phyloP scores from a whole-genome alignment of 2,113 vertebrate species.

The Orycteropus afer region DNA sequence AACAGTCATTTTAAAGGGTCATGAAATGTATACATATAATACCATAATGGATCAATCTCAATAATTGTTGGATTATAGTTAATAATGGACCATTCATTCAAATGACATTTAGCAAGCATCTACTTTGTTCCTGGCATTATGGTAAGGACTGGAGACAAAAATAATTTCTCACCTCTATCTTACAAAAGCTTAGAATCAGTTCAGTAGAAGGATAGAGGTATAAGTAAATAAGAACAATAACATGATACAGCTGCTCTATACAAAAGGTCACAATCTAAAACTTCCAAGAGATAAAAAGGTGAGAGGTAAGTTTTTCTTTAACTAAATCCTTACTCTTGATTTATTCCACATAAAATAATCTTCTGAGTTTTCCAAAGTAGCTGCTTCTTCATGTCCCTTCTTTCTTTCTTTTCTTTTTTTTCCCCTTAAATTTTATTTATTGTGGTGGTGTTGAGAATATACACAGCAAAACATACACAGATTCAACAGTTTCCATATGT shows the following conservation, averaged over 20 bases:
- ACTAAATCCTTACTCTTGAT: neutral
- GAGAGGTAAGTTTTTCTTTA: neutral
- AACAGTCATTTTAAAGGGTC: neutral
- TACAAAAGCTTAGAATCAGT: neutral
- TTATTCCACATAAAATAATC: neutral
- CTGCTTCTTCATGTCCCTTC: neutral
- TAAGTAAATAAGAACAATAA: neutral
- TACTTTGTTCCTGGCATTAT: neutral
- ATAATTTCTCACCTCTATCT: neutral
- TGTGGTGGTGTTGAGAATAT: neutral
- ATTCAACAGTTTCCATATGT: neutral
- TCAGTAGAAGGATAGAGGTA: neutral
- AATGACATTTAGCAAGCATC: neutral
- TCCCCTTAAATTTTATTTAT: neutral
- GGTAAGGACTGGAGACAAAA: neutral
- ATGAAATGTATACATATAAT: neutral
- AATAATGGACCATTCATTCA: neutral
- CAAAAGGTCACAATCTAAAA: neutral
- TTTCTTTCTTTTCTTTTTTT: neutral
- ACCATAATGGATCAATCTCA: neutral
- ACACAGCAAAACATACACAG: neutral
- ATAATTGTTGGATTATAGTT: neutral
- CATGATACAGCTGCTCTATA: neutral
- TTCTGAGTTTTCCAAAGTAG: neutral
- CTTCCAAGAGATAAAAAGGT: neutral